A percentile compares a stretch with the other conserved stretches of the same genome.
These are phyloP conservation scores for Brachypodius melanocephalos DNA, from an alignment of 2,113 vertebrate species.

Conservation along the genomic window DNA sequence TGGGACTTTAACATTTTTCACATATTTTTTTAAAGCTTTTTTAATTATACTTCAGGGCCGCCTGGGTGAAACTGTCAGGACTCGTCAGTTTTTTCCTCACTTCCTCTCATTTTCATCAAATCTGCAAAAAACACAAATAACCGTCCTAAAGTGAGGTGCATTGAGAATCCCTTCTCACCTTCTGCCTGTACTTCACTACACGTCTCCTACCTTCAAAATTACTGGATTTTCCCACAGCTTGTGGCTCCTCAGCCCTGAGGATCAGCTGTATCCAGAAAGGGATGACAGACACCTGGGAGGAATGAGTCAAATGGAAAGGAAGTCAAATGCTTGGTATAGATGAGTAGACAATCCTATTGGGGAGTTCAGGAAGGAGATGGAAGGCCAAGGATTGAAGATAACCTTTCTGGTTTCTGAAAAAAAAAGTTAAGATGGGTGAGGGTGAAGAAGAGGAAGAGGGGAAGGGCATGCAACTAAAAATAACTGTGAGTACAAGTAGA, in stretches of 20 bases:
- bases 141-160: background rate
- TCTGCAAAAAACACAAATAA: background rate
- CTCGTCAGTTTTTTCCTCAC: background rate
- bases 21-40: background rate
- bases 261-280: background rate
- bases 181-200: background rate
- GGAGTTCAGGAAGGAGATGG: background rate
- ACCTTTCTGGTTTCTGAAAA: background rate
- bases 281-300: background rate
- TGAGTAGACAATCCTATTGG: background rate
- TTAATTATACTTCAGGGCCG: background rate
- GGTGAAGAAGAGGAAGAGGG: background rate
- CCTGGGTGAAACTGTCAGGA: background rate
- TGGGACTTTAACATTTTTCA: background rate
- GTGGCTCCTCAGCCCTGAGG: background rate
- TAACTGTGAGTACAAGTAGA: background rate
- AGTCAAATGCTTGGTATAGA: background rate
- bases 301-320: conserved; percentile 27
- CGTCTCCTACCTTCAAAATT: background rate
- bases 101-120: background rate
- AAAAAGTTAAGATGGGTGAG: background rate
- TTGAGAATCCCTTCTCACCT: background rate
- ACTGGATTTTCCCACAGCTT: background rate
- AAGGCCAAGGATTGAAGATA: background rate
- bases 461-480: background rate